Conservation (phyloP, 2,888 invertebrate species). For the Zaprionus lineosus region DNA sequence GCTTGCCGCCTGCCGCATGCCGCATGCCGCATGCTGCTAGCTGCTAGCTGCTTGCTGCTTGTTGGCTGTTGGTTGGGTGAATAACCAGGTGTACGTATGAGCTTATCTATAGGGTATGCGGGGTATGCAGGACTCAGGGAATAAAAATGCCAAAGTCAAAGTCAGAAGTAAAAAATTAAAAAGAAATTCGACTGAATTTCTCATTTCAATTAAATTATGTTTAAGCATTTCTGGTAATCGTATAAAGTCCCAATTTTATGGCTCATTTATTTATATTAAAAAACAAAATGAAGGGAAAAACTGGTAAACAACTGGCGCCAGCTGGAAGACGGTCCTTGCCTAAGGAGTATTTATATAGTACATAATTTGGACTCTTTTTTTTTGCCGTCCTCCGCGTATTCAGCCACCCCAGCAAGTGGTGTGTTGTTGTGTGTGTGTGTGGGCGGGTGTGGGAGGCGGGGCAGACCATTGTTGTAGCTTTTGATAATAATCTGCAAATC, state of each 20-base stretch:
- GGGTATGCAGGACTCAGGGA: background rate
- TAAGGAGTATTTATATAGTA: conserved; percentile 28
- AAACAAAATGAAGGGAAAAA: too few species aligned
- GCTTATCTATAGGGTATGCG: conserved; percentile 20
- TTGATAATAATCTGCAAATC: conserved; percentile 71
- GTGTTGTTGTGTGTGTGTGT: too few species aligned
- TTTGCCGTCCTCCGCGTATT: background rate
- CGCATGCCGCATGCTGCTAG: too few species aligned
- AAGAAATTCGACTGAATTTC: too few species aligned
- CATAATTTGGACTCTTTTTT: conserved; percentile 9
- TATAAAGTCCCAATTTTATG: too few species aligned
- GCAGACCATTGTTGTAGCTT: conserved; percentile 16
- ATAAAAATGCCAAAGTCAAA: too few species aligned
- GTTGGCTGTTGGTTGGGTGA: conserved; percentile 25
- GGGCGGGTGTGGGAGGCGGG: too few species aligned
- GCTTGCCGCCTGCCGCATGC: background rate
- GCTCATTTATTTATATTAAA: too few species aligned
- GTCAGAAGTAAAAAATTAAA: too few species aligned
- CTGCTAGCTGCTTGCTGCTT: conserved; percentile 9
- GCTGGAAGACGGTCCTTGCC: background rate
- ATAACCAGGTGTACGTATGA: conserved; percentile 39
- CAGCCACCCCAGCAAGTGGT: background rate
- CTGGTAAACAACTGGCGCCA: conserved; percentile 16
- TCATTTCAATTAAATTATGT: too few species aligned
- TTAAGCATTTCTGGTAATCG: too few species aligned